phyloP scores from a whole-genome alignment of 2,888 invertebrate species.

The Metopia argyrocephala region DNA sequence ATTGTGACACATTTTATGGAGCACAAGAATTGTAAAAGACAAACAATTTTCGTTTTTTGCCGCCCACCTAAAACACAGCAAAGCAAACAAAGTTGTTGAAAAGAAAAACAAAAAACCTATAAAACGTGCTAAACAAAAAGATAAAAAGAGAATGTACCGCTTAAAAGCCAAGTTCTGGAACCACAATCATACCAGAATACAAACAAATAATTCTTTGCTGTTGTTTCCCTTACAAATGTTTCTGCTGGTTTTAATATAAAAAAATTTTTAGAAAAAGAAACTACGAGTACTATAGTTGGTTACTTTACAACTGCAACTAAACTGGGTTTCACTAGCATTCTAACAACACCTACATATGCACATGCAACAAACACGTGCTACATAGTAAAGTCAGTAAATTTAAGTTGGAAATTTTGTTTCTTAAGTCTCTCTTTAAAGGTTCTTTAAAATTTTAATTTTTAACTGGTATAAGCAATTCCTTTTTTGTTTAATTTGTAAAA shows the following conservation, averaged over 20 bases:
- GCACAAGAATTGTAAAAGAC: slow-evolving; percentile 52
- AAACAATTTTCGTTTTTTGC: slow-evolving; percentile 27
- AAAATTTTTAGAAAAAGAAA: neutral
- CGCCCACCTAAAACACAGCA: neutral
- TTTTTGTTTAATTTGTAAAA: neutral
- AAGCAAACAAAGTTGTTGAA: neutral
- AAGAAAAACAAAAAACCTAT: neutral
- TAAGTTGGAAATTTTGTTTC: neutral
- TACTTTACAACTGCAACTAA: slow-evolving; percentile 8
- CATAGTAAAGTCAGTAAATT: slow-evolving; percentile 1
- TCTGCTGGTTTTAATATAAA: neutral
- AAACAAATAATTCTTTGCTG: slow-evolving; percentile 9
- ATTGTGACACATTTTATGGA: slow-evolving; percentile 51
- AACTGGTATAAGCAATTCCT: neutral
- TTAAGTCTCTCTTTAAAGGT: neutral
- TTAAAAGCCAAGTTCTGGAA: slow-evolving; percentile 55
- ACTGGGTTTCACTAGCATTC: neutral
- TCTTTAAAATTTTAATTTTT: slow-evolving; percentile 1
- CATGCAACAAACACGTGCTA: slow-evolving; percentile 47
- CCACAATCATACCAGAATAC: neutral
- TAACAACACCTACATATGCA: slow-evolving; percentile 1
- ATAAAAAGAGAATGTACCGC: slow-evolving; percentile 42
- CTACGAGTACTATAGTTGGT: slow-evolving; percentile 1
- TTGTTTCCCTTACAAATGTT: neutral
- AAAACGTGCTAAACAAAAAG: neutral